Conservation (phyloP, 2,797 vertebrate species). For the Limnodromus scolopaceus region DNA sequence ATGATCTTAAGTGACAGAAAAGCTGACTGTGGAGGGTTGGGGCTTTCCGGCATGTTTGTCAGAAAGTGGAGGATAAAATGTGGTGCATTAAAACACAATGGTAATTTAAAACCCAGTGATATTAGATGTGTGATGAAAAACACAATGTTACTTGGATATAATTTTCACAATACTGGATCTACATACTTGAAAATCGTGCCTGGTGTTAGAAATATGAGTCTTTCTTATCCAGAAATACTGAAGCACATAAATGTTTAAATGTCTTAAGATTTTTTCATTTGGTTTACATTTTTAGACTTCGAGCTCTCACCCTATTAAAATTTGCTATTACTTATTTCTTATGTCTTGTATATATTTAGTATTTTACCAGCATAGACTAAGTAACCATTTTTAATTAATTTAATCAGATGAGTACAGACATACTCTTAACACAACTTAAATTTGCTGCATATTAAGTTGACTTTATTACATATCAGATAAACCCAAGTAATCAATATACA, state of each 20-base stretch:
- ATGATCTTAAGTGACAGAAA: background rate
- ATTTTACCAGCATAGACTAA: background rate
- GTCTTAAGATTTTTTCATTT: background rate
- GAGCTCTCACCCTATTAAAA: background rate
- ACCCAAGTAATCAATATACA: background rate
- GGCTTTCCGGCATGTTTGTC: background rate
- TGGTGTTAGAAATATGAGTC: background rate
- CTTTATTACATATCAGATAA: background rate
- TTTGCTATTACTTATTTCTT: background rate
- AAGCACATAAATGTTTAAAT: background rate
- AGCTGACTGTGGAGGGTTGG: background rate
- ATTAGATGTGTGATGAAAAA: background rate
- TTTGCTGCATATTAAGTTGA: background rate
- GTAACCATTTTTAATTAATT: background rate
- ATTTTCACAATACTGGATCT: background rate
- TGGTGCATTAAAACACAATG: background rate
- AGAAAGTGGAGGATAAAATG: background rate
- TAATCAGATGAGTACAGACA: background rate
- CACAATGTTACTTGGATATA: background rate
- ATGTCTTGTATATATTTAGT: background rate
- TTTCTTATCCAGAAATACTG: background rate
- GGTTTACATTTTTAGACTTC: background rate
- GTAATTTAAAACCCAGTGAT: background rate
- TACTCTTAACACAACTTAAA: background rate
- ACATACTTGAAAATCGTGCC: background rate